Conservation (phyloP, 2,797 vertebrate species). For the Acanthurus leucopareius region DNA sequence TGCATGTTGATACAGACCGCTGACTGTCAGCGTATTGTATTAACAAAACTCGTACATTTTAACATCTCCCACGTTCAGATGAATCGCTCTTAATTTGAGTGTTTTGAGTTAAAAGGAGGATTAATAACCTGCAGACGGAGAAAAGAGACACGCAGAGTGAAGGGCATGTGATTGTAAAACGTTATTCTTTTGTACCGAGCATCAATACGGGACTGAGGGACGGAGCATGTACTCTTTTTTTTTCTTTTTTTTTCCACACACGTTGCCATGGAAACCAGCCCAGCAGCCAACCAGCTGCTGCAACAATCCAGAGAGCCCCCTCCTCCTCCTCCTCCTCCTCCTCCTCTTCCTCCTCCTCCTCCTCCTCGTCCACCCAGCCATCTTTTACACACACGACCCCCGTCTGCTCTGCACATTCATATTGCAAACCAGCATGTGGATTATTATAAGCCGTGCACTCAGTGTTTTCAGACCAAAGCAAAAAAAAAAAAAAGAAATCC, state of each 20-base stretch:
- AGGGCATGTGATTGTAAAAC: slow-evolving; percentile 59
- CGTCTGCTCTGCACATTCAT: slow-evolving; percentile 47
- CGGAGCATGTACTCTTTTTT: slow-evolving; percentile 65
- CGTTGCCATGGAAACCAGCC: slow-evolving; percentile 82
- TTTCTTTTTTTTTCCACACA: slow-evolving; percentile 52
- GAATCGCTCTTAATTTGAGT: slow-evolving; percentile 13
- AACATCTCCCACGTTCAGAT: slow-evolving; percentile 10
- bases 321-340: slow-evolving; percentile 13
- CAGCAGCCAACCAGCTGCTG: slow-evolving; percentile 83
- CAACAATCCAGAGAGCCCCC: slow-evolving; percentile 52
- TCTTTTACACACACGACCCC: slow-evolving; percentile 44
- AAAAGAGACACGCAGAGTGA: slow-evolving; percentile 10
- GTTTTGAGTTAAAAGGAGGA: slow-evolving; percentile 5
- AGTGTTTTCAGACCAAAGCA: slow-evolving; percentile 28
- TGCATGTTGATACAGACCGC: neutral
- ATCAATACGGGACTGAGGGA: slow-evolving; percentile 73
- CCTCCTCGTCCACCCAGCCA: slow-evolving; percentile 19
- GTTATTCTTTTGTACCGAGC: slow-evolving; percentile 72
- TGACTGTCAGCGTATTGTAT: neutral
- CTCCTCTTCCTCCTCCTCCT: slow-evolving; percentile 17
- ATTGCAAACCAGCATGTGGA: slow-evolving; percentile 69
- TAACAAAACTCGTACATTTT: slow-evolving; percentile 23
- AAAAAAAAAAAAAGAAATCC: slow-evolving; percentile 7
- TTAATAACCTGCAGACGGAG: slow-evolving; percentile 10
- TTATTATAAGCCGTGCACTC: slow-evolving; percentile 44